Evolutionary conservation across 2,113 vertebrate species (phyloP).

Genomic region (Colistium nudipinnis): DNA sequence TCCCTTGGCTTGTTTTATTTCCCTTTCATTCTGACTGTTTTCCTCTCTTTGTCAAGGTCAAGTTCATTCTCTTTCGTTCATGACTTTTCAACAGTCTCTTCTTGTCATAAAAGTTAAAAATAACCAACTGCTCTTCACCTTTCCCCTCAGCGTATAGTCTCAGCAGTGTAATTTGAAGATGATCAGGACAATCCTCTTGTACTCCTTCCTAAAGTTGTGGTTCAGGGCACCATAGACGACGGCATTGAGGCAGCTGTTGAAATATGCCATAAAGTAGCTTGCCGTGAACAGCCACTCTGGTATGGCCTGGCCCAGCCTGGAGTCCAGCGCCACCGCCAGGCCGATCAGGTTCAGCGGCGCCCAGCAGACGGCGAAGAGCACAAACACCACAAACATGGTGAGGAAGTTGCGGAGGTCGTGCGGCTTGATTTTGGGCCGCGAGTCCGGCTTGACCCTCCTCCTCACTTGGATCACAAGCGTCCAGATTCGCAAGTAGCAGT

Average conservation of each 20-base stretch:
- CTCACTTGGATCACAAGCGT: constrained; percentile 82
- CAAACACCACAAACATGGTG: constrained; percentile 88
- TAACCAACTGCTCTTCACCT: background rate
- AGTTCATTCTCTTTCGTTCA: constrained; percentile 2
- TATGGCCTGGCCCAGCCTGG: constrained; percentile 76
- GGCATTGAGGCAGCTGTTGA: constrained; percentile 88
- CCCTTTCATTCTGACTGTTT: constrained; percentile 13
- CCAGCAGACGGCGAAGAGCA: constrained; percentile 88
- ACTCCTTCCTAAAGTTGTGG: constrained; percentile 87
- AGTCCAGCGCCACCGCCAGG: constrained; percentile 82
- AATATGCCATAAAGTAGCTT: constrained; percentile 89
- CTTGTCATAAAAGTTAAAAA: background rate
- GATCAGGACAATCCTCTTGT: constrained; percentile 84
- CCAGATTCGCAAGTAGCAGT: constrained; percentile 88
- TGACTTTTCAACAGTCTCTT: background rate
- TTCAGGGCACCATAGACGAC: constrained; percentile 86
- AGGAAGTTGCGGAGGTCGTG: constrained; percentile 86
- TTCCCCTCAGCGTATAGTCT: constrained; percentile 16
- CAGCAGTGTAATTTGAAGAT: constrained; percentile 81
- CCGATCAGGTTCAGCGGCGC: constrained; percentile 86
- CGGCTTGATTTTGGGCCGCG: constrained; percentile 80
- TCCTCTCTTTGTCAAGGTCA: constrained; percentile 2
- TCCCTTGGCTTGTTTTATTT: constrained; percentile 15
- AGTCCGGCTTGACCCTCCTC: constrained; percentile 81
- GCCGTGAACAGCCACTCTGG: constrained; percentile 85